Evolutionary conservation across 2,888 invertebrate species (phyloP), one percentile per base, ranked within the genome.

Genomic region (Diarsia brunnea): DNA sequence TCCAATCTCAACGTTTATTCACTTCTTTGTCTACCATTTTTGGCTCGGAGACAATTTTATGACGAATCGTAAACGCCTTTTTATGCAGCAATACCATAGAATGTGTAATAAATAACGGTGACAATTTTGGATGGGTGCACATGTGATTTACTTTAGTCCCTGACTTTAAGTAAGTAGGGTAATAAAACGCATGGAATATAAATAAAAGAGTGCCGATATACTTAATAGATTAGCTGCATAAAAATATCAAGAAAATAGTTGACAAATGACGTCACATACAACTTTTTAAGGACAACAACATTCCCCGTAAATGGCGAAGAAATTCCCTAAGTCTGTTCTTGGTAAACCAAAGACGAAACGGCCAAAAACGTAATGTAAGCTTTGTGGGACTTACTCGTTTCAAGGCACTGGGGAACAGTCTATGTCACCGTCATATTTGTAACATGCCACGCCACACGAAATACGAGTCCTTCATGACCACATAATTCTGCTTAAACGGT

Each of bases 1-100:
- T 92, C 92, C 93, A 92, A 94, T 94, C 91, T 91, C 91, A 83
- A 88, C 92, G 89, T 92, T 94, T 92, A 93, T 92, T 91, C 92
- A 91, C 91, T 92, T 89, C 90, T 93, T 94, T 94, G 91, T 93
- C 90, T 91, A 88, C 80, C 88, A 84, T 90, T 91, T 91, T 91
- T 92, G 91, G 89, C 89, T 84, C 90, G 71, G 86, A 91, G 89
- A 92, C 91, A 90, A 91, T 92, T 94, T 94, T 92, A 90, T 91
- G 90, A 90, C 86, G 89, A 90, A 89, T 92, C 90, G 90, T 92
- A 91, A 93, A 93, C 88, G 89, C 88, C 87, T 90, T 89, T 89
- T 90, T 90, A 88, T 89, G 82, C 84, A 82, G 66, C 72, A 85
- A 82, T 86, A 81, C 75, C 45, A 74, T 84, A 81, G 64, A 73